Evolutionary conservation across 2,113 vertebrate species (phyloP).

Genomic region (Guaruba guarouba): DNA sequence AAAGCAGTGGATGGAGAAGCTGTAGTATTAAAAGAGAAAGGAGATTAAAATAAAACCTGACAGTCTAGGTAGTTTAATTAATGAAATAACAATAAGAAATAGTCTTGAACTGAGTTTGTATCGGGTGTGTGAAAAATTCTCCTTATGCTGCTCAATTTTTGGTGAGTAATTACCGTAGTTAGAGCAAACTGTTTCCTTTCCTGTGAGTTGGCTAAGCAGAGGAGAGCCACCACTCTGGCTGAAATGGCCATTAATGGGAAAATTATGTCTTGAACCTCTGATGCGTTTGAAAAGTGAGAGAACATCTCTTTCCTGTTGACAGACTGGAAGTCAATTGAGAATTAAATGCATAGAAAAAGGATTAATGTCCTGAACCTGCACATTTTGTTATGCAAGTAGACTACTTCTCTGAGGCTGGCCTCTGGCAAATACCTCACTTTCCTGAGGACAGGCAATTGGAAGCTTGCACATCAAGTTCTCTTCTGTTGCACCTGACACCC

Average conservation of each 20-base stretch:
- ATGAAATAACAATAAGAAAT: background rate
- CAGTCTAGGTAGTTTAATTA: background rate
- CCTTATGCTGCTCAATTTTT: background rate
- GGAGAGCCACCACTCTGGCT: background rate
- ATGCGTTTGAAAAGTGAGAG: background rate
- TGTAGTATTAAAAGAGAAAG: background rate
- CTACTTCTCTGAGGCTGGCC: background rate
- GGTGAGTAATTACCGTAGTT: background rate
- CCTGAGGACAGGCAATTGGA: background rate
- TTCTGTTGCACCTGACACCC: background rate
- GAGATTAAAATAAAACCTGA: background rate
- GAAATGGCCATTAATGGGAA: conserved; percentile 4
- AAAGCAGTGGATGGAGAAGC: background rate
- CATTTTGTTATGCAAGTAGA: background rate
- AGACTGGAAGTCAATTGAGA: background rate
- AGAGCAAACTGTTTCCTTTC: background rate
- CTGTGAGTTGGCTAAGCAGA: background rate
- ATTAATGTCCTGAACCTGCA: background rate
- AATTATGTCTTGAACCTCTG: background rate
- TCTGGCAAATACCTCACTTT: background rate
- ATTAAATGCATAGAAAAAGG: background rate
- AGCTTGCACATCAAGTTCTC: background rate
- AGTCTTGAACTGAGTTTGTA: background rate
- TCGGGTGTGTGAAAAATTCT: background rate
- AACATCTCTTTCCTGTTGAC: background rate